Evolutionary conservation across 2,113 vertebrate species (phyloP).

Genomic region (Isichthys henryi): DNA sequence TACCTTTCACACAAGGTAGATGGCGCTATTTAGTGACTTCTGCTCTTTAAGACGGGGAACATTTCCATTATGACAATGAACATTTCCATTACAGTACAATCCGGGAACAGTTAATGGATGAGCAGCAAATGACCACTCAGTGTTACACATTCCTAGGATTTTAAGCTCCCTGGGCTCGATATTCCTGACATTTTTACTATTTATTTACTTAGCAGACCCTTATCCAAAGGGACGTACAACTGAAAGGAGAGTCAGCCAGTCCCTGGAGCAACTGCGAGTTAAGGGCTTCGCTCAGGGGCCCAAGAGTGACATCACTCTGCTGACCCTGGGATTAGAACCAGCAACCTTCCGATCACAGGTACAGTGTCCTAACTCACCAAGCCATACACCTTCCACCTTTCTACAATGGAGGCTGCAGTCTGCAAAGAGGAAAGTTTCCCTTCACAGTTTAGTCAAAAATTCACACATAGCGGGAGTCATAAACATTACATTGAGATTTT

Average conservation of each 20-base stretch:
- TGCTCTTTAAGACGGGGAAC: background rate
- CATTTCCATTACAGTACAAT: background rate
- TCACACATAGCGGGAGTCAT: slow-evolving; percentile 11
- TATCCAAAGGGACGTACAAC: background rate
- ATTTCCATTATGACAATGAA: background rate
- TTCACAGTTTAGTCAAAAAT: background rate
- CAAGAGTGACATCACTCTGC: background rate
- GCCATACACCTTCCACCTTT: background rate
- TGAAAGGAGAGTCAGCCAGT: background rate
- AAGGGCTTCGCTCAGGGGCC: background rate
- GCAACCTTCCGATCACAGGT: background rate
- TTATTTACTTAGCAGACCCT: background rate
- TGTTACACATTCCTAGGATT: background rate
- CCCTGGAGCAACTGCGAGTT: background rate
- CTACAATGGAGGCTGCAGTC: too few species aligned
- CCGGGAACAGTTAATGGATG: background rate
- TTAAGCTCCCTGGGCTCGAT: background rate
- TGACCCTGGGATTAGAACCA: background rate
- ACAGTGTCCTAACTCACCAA: background rate
- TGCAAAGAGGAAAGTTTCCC: background rate
- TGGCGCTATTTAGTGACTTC: background rate
- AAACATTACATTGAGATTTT: slow-evolving; percentile 21
- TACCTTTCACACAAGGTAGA: background rate
- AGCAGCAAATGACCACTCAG: background rate
- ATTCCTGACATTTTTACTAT: background rate